phyloP scores from a whole-genome alignment of 2,113 vertebrate genomes.

The Apaloderma vittatum region DNA sequence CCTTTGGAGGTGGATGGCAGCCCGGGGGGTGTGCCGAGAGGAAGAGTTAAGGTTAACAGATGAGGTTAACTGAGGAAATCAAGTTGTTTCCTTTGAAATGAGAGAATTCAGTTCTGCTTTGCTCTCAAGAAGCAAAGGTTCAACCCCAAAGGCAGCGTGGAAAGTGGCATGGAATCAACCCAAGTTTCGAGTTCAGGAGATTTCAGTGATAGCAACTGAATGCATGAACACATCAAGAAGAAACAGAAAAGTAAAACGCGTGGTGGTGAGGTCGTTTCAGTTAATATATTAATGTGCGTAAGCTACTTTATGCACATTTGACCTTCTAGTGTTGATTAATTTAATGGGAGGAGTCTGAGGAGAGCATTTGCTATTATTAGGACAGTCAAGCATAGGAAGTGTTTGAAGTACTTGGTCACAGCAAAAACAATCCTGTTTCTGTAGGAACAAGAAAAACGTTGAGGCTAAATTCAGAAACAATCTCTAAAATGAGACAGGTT shows the following conservation, averaged over 20 bases:
- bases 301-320: constrained; percentile 8
- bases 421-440: constrained; percentile 5
- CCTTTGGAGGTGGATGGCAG: neutral
- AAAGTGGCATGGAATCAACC: neutral
- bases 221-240: neutral
- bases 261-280: neutral
- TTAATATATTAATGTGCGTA: constrained; percentile 16
- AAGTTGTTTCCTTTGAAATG: neutral
- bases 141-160: no score
- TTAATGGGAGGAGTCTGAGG: constrained; percentile 7
- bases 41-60: accelerated
- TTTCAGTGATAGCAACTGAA: neutral
- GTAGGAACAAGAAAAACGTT: constrained; percentile 2
- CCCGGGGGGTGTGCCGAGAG: neutral
- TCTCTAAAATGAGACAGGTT: neutral
- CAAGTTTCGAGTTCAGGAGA: neutral
- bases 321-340: constrained; percentile 44
- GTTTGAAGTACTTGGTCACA: constrained; percentile 17
- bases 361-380: constrained; percentile 45
- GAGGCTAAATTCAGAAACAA: neutral
- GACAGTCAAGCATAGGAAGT: neutral
- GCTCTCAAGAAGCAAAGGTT: neutral
- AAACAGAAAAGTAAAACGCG: neutral
- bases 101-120: neutral
- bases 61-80: neutral